A percentile compares a stretch with the other conserved stretches of the same genome.
These are phyloP conservation scores for Parnassius smintheus DNA, from an alignment of 2,888 invertebrate species.

Conservation along the genomic window DNA sequence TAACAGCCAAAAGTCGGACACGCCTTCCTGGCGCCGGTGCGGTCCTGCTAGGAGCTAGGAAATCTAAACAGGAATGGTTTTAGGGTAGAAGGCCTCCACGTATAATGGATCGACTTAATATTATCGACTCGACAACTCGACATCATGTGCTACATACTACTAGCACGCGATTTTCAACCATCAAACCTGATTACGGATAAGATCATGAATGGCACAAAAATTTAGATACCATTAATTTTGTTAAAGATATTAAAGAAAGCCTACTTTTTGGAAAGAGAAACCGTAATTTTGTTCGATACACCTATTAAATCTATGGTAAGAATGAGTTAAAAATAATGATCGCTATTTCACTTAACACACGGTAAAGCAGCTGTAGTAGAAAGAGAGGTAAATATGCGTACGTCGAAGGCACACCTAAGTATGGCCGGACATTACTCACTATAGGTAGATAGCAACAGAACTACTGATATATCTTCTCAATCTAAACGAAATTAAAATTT, in stretches of 20 bases:
- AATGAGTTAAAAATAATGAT: conserved; percentile 60
- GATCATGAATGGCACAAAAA: too few relatives aligned
- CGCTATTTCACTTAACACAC: conserved; percentile 61
- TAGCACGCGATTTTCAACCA: conserved; percentile 76
- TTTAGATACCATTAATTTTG: too few relatives aligned
- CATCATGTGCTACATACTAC: conserved; percentile 68
- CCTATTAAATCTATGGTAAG: conserved; percentile 49
- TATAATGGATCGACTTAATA: conserved; percentile 24
- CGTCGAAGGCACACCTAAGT: conserved; percentile 80
- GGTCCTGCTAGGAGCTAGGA: conserved; percentile 69
- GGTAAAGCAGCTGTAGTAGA: conserved; percentile 56
- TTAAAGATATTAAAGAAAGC: not conserved
- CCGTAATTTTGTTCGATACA: conserved; percentile 48
- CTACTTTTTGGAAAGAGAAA: conserved; percentile 32
- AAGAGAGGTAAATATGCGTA: conserved; percentile 78
- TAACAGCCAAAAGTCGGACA: conserved; percentile 68
- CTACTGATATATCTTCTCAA: conserved; percentile 63
- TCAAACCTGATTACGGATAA: conserved; percentile 59
- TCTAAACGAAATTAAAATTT: conserved; percentile 44
- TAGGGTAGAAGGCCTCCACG: conserved; percentile 42
- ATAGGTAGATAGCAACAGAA: conserved; percentile 70
- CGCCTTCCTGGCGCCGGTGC: conserved; percentile 72
- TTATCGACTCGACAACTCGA: not conserved
- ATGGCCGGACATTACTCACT: conserved; percentile 81
- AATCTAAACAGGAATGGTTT: conserved; percentile 59